Evolutionary conservation across 2,113 vertebrate species (phyloP).

Genomic region (Gambusia holbrooki): DNA sequence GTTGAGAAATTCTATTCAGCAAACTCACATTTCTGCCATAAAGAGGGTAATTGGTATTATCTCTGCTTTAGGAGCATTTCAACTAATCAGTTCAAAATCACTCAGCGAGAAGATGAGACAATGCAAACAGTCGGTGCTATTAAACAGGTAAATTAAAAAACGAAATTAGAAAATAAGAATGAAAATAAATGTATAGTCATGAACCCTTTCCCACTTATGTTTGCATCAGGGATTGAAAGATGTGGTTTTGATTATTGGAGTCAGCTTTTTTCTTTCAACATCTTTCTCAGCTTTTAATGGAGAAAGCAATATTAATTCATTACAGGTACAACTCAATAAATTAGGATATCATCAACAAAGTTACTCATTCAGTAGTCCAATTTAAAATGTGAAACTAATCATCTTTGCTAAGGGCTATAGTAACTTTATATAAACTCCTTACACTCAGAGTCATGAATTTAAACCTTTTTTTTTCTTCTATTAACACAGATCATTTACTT

Average conservation of each 20-base stretch:
- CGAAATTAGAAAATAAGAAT: constrained; percentile 42
- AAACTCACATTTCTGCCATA: constrained; percentile 53
- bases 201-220: constrained; percentile 19
- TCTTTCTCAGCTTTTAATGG: constrained; percentile 25
- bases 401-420: too few relatives aligned
- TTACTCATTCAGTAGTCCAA: too few relatives aligned
- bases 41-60: constrained; percentile 59
- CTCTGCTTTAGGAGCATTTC: constrained; percentile 44
- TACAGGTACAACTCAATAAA: not conserved
- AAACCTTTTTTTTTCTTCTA: too few relatives aligned
- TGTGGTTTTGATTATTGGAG: constrained; percentile 24
- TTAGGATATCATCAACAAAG: not conserved
- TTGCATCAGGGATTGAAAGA: constrained; percentile 28
- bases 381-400: too few relatives aligned
- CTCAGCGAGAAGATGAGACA: constrained; percentile 58
- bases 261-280: constrained; percentile 35
- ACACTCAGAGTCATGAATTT: too few relatives aligned
- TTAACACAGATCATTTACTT: too few relatives aligned
- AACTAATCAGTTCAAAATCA: constrained; percentile 59
- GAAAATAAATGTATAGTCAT: constrained; percentile 24
- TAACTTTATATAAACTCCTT: too few relatives aligned
- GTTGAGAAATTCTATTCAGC: constrained; percentile 56
- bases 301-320: constrained; percentile 5
- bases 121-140: constrained; percentile 58
- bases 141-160: constrained; percentile 56